Percentiles rank a stretch among this genome's conserved stretches.
Conservation (phyloP, 2,888 invertebrate genomes). For the Alitta virens region DNA sequence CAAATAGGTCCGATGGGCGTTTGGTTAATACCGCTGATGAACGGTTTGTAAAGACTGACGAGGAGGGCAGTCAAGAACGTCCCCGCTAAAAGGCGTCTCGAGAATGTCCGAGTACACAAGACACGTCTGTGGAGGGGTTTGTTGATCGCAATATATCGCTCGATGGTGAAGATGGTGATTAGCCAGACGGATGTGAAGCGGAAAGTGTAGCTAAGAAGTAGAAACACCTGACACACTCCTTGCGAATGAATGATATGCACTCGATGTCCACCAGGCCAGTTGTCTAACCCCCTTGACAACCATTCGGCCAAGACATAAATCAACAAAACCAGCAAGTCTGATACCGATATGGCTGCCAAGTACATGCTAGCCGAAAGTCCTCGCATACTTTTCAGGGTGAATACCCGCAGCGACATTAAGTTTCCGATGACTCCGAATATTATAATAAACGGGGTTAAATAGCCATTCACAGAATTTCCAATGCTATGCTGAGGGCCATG, state of each 20-base stretch:
- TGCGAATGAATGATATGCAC: conserved; percentile 43
- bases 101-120: conserved; percentile 41
- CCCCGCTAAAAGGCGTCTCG: conserved; percentile 36
- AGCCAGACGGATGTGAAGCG: conserved; percentile 52
- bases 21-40: conserved; percentile 32
- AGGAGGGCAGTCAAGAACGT: conserved; percentile 33
- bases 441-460: conserved; percentile 11
- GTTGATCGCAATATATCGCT: conserved; percentile 48
- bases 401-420: conserved; percentile 59
- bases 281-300: conserved; percentile 42
- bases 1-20: conserved; percentile 28
- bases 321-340: conserved; percentile 69
- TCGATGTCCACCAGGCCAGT: conserved; percentile 25
- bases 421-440: conserved; percentile 9
- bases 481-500: neutral
- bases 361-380: conserved; percentile 72
- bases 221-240: conserved; percentile 71
- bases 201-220: conserved; percentile 64
- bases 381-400: conserved; percentile 71
- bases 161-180: conserved; percentile 47
- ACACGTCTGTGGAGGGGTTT: conserved; percentile 40
- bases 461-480: conserved; percentile 3
- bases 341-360: conserved; percentile 76
- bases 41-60: conserved; percentile 42
- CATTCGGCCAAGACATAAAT: conserved; percentile 58